phyloP scores from a whole-genome alignment of 2,888 invertebrate genomes.

The Amaurobius ferox region DNA sequence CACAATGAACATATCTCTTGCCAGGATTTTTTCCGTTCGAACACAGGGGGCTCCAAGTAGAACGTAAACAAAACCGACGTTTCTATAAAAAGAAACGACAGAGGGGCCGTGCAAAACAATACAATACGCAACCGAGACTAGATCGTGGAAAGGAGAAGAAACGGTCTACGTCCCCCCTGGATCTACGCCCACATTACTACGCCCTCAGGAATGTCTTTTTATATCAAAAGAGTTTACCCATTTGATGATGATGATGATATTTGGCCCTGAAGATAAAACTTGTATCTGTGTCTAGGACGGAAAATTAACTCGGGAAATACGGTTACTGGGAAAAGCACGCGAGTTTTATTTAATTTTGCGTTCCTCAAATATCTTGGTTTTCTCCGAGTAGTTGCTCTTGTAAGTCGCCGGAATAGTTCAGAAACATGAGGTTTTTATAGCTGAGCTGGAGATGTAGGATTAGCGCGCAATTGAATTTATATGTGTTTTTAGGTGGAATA shows the following conservation, averaged over 20 bases:
- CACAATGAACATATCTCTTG: neutral
- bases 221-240: neutral
- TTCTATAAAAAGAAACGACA: slow-evolving; percentile 35
- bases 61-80: slow-evolving; percentile 42
- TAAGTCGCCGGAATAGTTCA: neutral
- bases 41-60: slow-evolving; percentile 30
- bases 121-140: neutral
- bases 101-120: slow-evolving; percentile 18
- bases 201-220: slow-evolving; percentile 19
- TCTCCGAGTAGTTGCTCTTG: neutral
- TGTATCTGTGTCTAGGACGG: slow-evolving; percentile 3
- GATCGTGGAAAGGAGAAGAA: neutral
- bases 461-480: neutral
- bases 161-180: neutral
- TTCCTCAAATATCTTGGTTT: neutral
- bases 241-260: neutral
- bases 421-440: neutral
- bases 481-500: too few relatives aligned
- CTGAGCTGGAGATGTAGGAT: neutral
- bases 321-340: neutral
- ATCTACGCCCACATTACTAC: slow-evolving; percentile 16
- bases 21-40: neutral
- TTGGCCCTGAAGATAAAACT: neutral
- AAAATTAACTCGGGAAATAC: neutral
- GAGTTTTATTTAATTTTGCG: neutral